phyloP scores from a whole-genome alignment of 2,113 vertebrate species.

The Pterocles burchelli region DNA sequence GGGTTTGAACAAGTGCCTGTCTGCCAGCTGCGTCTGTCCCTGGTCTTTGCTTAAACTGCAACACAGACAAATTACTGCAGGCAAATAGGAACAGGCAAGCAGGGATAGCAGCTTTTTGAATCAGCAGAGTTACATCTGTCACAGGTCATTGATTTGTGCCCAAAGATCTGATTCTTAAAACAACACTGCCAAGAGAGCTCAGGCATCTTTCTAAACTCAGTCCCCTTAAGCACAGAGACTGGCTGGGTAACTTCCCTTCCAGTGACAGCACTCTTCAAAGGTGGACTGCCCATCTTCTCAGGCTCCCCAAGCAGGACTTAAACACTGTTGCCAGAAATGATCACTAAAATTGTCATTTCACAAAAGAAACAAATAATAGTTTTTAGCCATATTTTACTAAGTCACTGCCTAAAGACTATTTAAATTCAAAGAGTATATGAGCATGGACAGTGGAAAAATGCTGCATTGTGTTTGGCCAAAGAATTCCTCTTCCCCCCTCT shows the following conservation, averaged over 20 bases:
- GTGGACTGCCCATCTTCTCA: background rate
- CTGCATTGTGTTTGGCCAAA: background rate
- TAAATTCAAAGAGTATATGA: background rate
- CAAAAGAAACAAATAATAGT: background rate
- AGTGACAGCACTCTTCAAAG: background rate
- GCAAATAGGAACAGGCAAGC: background rate
- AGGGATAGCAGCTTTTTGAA: background rate
- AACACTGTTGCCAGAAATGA: background rate
- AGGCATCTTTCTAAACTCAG: background rate
- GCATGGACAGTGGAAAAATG: background rate
- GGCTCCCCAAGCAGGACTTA: background rate
- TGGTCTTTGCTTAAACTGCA: background rate
- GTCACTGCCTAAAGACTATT: background rate
- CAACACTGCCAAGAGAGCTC: background rate
- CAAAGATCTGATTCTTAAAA: background rate
- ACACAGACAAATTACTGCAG: background rate
- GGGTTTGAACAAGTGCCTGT: background rate
- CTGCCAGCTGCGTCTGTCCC: background rate
- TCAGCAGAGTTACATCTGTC: background rate
- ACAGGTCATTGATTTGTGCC: background rate
- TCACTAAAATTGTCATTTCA: background rate
- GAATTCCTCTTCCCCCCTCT: background rate
- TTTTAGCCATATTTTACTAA: background rate
- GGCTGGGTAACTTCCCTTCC: rapidly evolving
- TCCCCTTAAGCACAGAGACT: background rate